Evolutionary conservation across 2,888 invertebrate species (phyloP).

Genomic region (Torymus tubicola): DNA sequence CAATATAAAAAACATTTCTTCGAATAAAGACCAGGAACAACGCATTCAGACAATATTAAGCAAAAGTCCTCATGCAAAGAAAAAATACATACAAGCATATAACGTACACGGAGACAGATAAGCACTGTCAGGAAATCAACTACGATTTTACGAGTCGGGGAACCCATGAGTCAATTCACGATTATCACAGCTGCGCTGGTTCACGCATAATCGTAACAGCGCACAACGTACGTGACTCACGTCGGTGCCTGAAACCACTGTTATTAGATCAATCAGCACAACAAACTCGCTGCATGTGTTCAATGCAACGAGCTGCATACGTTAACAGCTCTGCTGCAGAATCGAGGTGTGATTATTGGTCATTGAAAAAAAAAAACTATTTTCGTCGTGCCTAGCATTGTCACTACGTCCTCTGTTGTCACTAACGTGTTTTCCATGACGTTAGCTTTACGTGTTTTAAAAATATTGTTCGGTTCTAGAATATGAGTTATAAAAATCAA

Average conservation of each 20-base stretch:
- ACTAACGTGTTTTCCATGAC: no score
- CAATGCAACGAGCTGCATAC: neutral
- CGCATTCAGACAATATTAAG: neutral
- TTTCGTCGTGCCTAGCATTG: slow-evolving; percentile 60
- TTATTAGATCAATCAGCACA: slow-evolving; percentile 44
- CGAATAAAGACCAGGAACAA: slow-evolving; percentile 14
- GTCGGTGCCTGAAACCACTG: slow-evolving; percentile 31
- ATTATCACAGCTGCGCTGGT: slow-evolving; percentile 15
- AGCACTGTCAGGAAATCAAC: slow-evolving; percentile 24
- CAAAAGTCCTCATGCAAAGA: neutral
- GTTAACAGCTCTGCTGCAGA: neutral
- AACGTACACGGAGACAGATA: slow-evolving; percentile 1
- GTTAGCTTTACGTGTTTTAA: no score
- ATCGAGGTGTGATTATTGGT: slow-evolving; percentile 36
- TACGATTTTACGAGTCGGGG: slow-evolving; percentile 26
- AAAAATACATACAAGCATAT: neutral
- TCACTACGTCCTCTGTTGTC: no score
- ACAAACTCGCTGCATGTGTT: neutral
- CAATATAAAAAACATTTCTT: neutral
- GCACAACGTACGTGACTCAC: slow-evolving; percentile 17
- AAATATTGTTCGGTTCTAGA: no score
- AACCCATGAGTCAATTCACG: slow-evolving; percentile 35
- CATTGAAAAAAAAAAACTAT: slow-evolving; percentile 52
- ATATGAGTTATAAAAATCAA: no score
- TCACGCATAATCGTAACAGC: neutral